Evolutionary conservation across 2,113 vertebrate genomes (phyloP).

Genomic region (Pontoporia blainvillei): DNA sequence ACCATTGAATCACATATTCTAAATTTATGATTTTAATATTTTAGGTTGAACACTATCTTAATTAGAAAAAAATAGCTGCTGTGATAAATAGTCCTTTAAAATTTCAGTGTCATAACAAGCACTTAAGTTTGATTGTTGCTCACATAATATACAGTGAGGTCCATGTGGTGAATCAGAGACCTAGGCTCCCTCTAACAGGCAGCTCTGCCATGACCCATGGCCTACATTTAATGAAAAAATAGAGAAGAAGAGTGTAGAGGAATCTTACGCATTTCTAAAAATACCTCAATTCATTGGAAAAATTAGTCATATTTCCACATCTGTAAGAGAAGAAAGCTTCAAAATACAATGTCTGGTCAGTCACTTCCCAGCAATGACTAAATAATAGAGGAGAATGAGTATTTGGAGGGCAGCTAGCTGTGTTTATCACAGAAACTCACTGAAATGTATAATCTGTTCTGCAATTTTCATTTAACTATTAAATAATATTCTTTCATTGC

Average conservation of each 20-base stretch:
- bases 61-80: background rate
- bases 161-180: background rate
- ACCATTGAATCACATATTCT: background rate
- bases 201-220: background rate
- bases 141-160: background rate
- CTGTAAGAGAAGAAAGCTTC: background rate
- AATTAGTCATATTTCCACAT: background rate
- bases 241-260: background rate
- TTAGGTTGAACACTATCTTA: background rate
- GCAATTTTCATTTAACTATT: background rate
- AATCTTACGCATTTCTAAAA: background rate
- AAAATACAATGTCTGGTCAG: background rate
- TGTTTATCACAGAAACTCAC: background rate
- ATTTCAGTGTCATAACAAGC: background rate
- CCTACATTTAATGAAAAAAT: background rate
- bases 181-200: background rate
- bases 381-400: background rate
- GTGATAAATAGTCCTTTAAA: background rate
- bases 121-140: background rate
- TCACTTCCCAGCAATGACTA: background rate
- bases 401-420: background rate
- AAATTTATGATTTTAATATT: background rate
- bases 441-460: background rate
- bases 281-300: background rate
- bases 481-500: background rate